A percentile compares a stretch with the other conserved stretches of the same genome.
These are phyloP conservation scores for Tragopan temminckii DNA, from an alignment of 2,797 vertebrate species.

Conservation along the genomic window DNA sequence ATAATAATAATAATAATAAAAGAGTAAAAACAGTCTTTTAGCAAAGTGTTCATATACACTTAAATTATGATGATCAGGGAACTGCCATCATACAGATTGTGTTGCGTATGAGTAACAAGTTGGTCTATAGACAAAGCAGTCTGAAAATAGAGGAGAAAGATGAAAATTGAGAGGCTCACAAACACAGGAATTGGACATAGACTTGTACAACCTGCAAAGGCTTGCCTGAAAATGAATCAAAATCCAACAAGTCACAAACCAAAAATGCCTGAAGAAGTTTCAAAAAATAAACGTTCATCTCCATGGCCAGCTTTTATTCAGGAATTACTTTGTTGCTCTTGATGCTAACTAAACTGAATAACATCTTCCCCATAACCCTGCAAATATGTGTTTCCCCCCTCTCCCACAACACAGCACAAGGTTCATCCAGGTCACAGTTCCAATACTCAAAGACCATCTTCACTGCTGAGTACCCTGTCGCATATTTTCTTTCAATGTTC, in stretches of 20 bases:
- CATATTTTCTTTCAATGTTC: neutral
- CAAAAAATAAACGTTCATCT: neutral
- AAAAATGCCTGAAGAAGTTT: neutral
- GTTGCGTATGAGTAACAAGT: neutral
- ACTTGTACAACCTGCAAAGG: neutral
- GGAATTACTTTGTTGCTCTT: neutral
- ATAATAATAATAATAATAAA: neutral
- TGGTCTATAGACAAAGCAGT: neutral
- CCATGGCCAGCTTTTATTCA: neutral
- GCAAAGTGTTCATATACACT: neutral
- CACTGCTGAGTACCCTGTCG: neutral
- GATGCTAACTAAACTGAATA: conserved; percentile 19
- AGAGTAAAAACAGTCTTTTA: neutral
- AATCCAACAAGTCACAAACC: neutral
- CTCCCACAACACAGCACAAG: neutral
- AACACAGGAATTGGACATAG: neutral
- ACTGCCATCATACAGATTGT: neutral
- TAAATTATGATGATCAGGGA: neutral
- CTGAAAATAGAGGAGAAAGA: neutral
- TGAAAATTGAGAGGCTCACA: neutral
- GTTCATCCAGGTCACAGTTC: neutral
- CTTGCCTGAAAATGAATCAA: neutral
- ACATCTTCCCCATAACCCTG: neutral
- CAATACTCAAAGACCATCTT: neutral
- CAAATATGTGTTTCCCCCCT: neutral